These are phyloP conservation scores for Myotis pilosus DNA, from an alignment of 2,797 vertebrate species.

Conservation along the genomic window DNA sequence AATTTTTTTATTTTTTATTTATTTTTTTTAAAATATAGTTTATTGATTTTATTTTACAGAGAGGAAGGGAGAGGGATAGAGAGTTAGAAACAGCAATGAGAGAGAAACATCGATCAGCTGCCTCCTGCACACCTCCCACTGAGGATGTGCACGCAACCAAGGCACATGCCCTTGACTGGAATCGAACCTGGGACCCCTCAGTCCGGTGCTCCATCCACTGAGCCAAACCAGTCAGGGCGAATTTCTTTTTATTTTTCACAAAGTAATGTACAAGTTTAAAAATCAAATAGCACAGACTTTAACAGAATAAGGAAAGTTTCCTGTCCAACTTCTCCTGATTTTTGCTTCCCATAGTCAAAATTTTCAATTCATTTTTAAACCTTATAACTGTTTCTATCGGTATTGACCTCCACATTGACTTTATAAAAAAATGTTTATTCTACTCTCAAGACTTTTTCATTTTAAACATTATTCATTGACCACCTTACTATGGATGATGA, in stretches of 20 bases:
- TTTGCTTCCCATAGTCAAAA: neutral
- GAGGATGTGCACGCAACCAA: no score
- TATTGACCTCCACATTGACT: neutral
- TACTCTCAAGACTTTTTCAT: neutral
- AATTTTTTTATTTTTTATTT: neutral
- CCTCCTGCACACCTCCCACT: no score
- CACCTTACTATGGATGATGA: neutral
- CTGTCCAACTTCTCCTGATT: neutral
- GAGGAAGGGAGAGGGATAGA: no score
- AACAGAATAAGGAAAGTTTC: neutral
- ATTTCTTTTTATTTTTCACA: neutral
- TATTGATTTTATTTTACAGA: no score
- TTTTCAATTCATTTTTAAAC: neutral
- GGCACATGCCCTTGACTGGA: no score
- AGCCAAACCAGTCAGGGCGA: no score
- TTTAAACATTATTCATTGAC: neutral
- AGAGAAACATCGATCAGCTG: no score
- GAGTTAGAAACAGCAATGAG: no score
- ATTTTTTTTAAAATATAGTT: no score
- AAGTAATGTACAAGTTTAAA: neutral
- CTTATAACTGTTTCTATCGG: neutral
- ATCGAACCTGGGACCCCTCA: no score
- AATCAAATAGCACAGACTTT: neutral
- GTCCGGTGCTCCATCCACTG: no score
- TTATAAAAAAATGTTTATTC: neutral